Evolutionary conservation across 2,113 vertebrate genomes (phyloP).

Genomic region (Calypte anna): DNA sequence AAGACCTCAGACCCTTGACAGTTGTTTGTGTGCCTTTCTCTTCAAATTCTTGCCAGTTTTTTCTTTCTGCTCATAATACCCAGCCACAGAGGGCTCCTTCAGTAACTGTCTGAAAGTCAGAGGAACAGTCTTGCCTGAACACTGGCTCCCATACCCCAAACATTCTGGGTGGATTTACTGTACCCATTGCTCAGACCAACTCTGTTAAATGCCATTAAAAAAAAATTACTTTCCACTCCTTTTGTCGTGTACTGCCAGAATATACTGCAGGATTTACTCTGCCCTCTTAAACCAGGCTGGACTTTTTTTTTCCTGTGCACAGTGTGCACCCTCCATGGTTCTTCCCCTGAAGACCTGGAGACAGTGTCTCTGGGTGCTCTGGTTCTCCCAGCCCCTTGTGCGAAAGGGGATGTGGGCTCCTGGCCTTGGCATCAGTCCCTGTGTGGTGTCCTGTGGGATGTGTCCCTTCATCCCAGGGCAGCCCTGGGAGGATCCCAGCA

Average conservation of each 20-base stretch:
- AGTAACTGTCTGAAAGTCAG: neutral
- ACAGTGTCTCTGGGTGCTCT: neutral
- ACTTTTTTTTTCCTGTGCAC: neutral
- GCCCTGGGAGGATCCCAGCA: fast-evolving
- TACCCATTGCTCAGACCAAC: neutral
- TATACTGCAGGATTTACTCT: neutral
- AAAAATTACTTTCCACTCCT: neutral
- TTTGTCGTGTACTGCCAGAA: neutral
- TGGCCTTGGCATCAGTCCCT: neutral
- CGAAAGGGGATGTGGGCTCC: neutral
- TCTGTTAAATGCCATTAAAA: neutral
- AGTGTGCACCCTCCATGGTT: neutral
- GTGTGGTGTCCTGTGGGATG: fast-evolving
- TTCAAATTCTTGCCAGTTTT: neutral
- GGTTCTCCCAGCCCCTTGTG: neutral
- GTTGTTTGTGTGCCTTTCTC: neutral
- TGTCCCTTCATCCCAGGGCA: neutral
- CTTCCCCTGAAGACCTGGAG: fast-evolving
- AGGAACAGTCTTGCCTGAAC: neutral
- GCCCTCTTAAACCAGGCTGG: neutral
- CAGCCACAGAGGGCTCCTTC: neutral
- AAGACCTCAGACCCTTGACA: neutral
- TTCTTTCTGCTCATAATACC: neutral
- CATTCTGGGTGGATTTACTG: neutral
- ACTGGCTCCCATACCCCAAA: neutral